Base-by-base conservation (phyloP, 2,797 vertebrate genomes). In the Micrastur ruficollis region DNA sequence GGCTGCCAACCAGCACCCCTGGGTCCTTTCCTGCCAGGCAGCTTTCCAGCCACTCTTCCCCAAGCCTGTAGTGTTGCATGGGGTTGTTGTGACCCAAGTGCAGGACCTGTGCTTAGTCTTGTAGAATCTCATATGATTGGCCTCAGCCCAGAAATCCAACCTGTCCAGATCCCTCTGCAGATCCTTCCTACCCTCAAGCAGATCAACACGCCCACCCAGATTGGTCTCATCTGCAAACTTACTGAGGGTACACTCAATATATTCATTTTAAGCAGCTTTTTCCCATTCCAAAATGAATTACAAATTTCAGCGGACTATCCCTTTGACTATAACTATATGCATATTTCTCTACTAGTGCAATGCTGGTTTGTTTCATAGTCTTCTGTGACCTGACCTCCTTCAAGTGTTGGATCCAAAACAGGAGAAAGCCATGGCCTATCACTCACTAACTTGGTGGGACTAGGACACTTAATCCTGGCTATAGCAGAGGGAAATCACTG, bases 61-160 rank as follows among this genome's bases (percentile, higher is more conserved):
- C 42, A 44, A 44, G 42, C 42, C 18, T 44, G 42, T 44, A 44
- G 18, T 8, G 18, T 44, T 44, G 42, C 7, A 18, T 44, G 8
- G 8, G 42, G 18, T 44, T 44, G 42, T 44, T 44, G 42, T 44
- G 42, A 44, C 17, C 8, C 42, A 42, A 7, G 42, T 10, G 25
- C 18, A 82, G 36, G 29, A 78, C 18, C 11, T 0, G 0, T 21
- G 40, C 26, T 36, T 40, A 5, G 17, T 26, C 71, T 82, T 38
- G 9, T 46, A 62, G 49, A 42, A 62, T 2, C 4, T 56, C 21
- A 8, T 18, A 31, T 21, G 23, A 0, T 3, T 78, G 55, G 7
- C 15, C 72, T 62, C 0, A 0, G 22, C 13, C 11, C 53, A 68
- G 19, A 3, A 0, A 52, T 29, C 10, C 36, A 62, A 5, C 31